Evolutionary conservation across 2,888 invertebrate genomes (phyloP).

Genomic region (Lasioglossum morio): DNA sequence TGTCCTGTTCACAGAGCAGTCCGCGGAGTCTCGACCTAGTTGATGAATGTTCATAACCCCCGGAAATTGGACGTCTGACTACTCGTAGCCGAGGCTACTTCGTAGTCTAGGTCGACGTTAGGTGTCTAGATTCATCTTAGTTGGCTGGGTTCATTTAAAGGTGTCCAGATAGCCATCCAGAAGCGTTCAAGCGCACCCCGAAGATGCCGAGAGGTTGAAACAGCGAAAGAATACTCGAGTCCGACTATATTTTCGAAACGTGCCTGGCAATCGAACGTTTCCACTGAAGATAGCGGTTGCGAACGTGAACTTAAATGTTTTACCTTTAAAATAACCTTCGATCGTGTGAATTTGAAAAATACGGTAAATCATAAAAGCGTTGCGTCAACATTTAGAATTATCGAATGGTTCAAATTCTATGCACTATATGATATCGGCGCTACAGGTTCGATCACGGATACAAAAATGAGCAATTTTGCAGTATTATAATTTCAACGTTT

Average conservation of each 20-base stretch:
- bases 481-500: too few relatives aligned
- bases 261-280: background rate
- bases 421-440: too few relatives aligned
- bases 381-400: too few relatives aligned
- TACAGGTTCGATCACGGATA: too few relatives aligned
- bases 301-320: too few relatives aligned
- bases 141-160: background rate
- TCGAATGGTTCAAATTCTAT: too few relatives aligned
- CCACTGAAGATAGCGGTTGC: too few relatives aligned
- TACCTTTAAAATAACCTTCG: too few relatives aligned
- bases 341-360: too few relatives aligned
- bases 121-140: background rate
- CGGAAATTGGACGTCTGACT: background rate
- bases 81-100: background rate
- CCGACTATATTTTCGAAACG: background rate
- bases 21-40: background rate
- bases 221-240: background rate
- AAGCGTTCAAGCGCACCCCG: background rate
- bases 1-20: background rate
- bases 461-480: too few relatives aligned
- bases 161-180: background rate
- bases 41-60: background rate
- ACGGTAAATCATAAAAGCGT: too few relatives aligned
- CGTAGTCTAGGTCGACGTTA: background rate
- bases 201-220: background rate